Evolutionary conservation across 2,797 vertebrate species (phyloP).

Genomic region (Periparus ater): DNA sequence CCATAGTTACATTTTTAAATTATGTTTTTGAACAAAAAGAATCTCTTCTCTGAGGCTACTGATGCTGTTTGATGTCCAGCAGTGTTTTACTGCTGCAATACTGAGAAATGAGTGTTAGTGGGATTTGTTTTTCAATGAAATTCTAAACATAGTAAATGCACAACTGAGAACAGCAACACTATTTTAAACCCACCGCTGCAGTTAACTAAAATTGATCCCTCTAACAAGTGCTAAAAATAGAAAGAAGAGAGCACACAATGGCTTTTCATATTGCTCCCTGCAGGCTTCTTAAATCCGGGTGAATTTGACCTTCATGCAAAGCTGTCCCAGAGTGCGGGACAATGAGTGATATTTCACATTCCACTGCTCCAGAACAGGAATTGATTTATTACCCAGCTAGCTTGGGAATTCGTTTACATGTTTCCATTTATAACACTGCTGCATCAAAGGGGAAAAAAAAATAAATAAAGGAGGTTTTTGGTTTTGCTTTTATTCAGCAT

Average conservation of each 20-base stretch:
- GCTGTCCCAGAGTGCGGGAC: constrained; percentile 59
- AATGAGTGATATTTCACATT: constrained; percentile 66
- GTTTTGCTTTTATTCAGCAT: constrained; percentile 34
- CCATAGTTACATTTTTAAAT: background rate
- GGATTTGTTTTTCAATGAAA: constrained; percentile 57
- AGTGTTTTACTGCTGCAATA: background rate
- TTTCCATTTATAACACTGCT: constrained; percentile 60
- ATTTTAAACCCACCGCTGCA: constrained; percentile 70
- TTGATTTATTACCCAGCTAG: constrained; percentile 49
- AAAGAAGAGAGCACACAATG: constrained; percentile 58
- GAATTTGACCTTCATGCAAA: constrained; percentile 71
- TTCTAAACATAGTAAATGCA: constrained; percentile 69
- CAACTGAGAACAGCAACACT: constrained; percentile 62
- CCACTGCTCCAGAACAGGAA: constrained; percentile 55
- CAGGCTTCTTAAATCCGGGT: constrained; percentile 68
- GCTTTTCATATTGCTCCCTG: constrained; percentile 71
- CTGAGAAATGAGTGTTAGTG: background rate
- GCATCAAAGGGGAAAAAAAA: background rate
- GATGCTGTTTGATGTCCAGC: background rate
- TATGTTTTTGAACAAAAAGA: background rate
- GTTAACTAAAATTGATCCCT: constrained; percentile 80
- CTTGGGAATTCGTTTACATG: constrained; percentile 21
- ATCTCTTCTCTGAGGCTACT: background rate
- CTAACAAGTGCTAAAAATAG: constrained; percentile 75
- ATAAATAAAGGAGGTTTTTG: background rate